A percentile compares a stretch with the other conserved stretches of the same genome.
Evolutionary conservation across 2,113 vertebrate species (phyloP).

Genomic region (Cololabis saira): DNA sequence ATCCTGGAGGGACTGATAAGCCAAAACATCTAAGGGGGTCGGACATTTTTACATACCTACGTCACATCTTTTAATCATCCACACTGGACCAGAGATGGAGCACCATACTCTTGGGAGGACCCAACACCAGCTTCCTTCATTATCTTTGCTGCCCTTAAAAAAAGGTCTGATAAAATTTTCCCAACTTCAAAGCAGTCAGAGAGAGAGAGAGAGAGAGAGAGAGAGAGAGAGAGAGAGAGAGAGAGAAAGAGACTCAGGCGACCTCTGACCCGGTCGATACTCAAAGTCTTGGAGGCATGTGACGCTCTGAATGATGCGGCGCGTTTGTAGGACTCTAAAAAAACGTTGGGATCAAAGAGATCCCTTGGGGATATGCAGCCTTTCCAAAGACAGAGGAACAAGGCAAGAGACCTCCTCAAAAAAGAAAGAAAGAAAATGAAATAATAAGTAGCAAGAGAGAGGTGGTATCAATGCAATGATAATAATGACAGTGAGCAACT

Average conservation of each 20-base stretch:
- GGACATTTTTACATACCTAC: background rate
- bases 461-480: slow-evolving; percentile 51
- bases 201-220: slow-evolving; percentile 9
- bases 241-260: background rate
- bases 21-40: background rate
- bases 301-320: slow-evolving; percentile 33
- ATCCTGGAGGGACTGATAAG: background rate
- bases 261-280: slow-evolving; percentile 44
- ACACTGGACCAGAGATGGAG: slow-evolving; percentile 17
- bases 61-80: slow-evolving; percentile 18
- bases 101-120: slow-evolving; percentile 27
- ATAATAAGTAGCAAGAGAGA: background rate
- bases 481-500: slow-evolving; percentile 53
- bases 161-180: slow-evolving; percentile 45
- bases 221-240: slow-evolving; percentile 12
- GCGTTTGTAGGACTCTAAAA: slow-evolving; percentile 28
- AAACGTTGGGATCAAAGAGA: slow-evolving; percentile 35
- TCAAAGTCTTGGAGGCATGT: slow-evolving; percentile 42
- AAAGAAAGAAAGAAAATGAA: background rate
- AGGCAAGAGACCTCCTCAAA: slow-evolving; percentile 6
- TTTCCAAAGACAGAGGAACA: slow-evolving; percentile 48
- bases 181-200: slow-evolving; percentile 51
- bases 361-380: slow-evolving; percentile 32
- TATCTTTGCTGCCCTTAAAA: slow-evolving; percentile 30
- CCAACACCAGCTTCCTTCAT: slow-evolving; percentile 16